phyloP scores from a whole-genome alignment of 92 coral and sea anemone genomes.

The Epizoanthus scotinus region DNA sequence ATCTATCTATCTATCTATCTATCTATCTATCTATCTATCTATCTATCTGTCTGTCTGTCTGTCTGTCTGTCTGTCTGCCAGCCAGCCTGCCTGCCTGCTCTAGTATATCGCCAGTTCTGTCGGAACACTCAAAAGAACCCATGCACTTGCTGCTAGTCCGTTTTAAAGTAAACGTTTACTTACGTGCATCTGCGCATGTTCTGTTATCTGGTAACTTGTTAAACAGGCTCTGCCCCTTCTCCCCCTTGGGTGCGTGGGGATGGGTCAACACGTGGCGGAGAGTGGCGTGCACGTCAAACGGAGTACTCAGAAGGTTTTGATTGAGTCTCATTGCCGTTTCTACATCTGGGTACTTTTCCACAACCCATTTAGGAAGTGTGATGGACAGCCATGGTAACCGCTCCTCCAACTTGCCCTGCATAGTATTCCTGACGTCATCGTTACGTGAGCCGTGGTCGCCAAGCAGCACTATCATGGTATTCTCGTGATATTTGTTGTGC shows the following conservation, averaged over 20 bases:
- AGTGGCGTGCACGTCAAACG: conserved; percentile 91
- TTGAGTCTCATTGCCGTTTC: conserved; percentile 67
- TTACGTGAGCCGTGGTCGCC: conserved; percentile 97
- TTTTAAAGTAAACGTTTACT: conserved; percentile 22
- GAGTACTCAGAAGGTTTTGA: conserved; percentile 66
- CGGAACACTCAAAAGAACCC: too few species aligned
- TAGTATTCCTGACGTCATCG: conserved; percentile 81
- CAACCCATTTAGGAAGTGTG: conserved; percentile 80
- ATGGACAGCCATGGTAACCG: conserved; percentile 93
- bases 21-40: too few species aligned
- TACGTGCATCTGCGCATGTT: conserved; percentile 79
- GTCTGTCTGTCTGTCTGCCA: too few species aligned
- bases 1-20: too few species aligned
- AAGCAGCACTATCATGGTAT: conserved; percentile 76
- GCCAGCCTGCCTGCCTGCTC: too few species aligned
- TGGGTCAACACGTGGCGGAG: conserved; percentile 80
- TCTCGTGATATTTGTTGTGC: conserved; percentile 59
- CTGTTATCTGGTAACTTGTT: conserved; percentile 50
- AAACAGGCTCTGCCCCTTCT: conserved; percentile 75
- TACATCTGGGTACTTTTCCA: conserved; percentile 62
- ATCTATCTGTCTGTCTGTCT: too few species aligned
- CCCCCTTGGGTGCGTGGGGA: conserved; percentile 67
- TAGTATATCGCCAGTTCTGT: too few species aligned
- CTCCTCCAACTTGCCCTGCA: conserved; percentile 96
- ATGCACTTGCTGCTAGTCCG: background rate